Percentiles rank a stretch among this genome's conserved stretches.
Conservation (phyloP, 30 jellyfish, hydroid and myxozoan genomes). For the Hydractinia symbiolongicarpus region DNA sequence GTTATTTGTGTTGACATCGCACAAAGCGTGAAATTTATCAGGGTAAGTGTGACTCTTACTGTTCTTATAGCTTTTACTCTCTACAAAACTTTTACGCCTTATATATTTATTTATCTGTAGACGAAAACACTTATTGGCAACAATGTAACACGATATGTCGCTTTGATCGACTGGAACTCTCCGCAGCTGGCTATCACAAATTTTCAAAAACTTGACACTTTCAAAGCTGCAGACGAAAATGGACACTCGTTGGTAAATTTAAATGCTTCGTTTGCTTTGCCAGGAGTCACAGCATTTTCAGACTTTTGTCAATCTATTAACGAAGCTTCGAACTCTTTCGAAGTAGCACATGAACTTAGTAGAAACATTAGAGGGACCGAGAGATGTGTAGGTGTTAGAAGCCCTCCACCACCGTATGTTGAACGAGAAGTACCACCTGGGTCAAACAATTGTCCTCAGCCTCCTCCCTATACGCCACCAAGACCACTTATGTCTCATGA, state of each 20-base stretch:
- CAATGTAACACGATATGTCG: neutral
- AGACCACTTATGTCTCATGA: neutral
- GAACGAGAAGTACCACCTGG: neutral
- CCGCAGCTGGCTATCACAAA: neutral
- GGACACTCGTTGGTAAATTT: neutral
- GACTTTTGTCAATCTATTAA: neutral
- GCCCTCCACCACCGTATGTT: constrained; percentile 21
- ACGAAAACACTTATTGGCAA: neutral
- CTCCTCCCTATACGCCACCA: neutral
- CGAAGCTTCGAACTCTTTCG: neutral
- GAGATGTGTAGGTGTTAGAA: neutral
- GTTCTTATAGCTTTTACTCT: neutral
- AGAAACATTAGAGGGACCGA: neutral
- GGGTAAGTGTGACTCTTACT: neutral
- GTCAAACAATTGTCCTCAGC: neutral
- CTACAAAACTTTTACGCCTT: neutral
- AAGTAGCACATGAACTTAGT: no score
- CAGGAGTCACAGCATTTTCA: neutral
- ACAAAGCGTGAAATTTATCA: neutral
- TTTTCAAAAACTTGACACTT: constrained; percentile 1
- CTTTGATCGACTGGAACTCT: constrained; percentile 18
- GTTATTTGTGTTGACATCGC: neutral
- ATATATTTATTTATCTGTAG: neutral
- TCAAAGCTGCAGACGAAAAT: neutral
- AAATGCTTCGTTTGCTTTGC: constrained; percentile 6